Base-by-base conservation (phyloP, 1,140 invertebrate genomes). In the Calosoma granatense region DNA sequence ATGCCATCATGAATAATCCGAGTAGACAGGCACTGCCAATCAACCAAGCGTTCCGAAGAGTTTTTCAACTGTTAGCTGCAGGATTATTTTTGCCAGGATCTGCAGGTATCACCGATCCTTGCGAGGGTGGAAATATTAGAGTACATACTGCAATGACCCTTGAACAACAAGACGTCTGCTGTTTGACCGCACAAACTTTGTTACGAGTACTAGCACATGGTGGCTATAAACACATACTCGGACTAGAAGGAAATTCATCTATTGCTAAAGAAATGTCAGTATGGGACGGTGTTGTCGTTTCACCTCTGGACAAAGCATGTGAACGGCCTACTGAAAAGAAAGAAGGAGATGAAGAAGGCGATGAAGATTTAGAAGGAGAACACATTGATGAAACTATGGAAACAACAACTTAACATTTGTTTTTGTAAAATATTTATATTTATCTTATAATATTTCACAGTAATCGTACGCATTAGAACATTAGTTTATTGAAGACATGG, bases 1-100 rank as follows among this genome's bases (percentile, higher is more conserved):
- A 96, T 76, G 88, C 93, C 41, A 92, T 98, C 57, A 94, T 97
- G 86, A 96, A 95, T 72, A 97, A 97, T 74, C 92, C 93, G 0
- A 87, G 85, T 53, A 75, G 94, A 26, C 92, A 96, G 74, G 92
- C 94, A 1, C 72, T 98, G 51, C 86, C 94, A 1, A 87, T 98
- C 55, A 94, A 94, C 67, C 79, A 88, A 54, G 95, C 95, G 0
- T 94, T 92, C 66, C 72, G 82, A 60, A 78, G 94, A 62, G 85
- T 90, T 43, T 81, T 99, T 51, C 93, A 98, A 64, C 76, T 99
- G 15, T 74, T 98, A 20, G 81, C 92, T 2, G 88, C 92, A n/a
- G 96, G 96, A 2, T 76, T 98, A 39, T 97, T 98, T 70, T 76
- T 98, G 36, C 95, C 94, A 12, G 94, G 94, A 41, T 96, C 94